Evolutionary conservation across 2,797 vertebrate species (phyloP).

Genomic region (Cyprinodon diabolis): DNA sequence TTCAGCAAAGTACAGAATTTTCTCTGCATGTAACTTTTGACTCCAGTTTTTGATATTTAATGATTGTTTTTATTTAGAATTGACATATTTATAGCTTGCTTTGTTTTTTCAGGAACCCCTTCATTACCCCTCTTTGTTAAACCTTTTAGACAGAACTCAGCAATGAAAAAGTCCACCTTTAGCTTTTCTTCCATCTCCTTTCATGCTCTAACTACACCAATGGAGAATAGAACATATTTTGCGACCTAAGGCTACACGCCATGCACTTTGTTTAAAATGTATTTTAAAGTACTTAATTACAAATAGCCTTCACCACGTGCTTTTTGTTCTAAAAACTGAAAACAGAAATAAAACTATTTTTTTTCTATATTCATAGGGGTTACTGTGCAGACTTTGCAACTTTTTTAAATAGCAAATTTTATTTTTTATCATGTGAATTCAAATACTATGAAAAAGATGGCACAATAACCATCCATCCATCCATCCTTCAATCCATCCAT

Average conservation of each 20-base stretch:
- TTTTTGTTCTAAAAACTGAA: no score
- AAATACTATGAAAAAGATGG: not conserved
- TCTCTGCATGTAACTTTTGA: not conserved
- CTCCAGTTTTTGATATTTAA: not conserved
- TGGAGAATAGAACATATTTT: not conserved
- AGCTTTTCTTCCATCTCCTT: not conserved
- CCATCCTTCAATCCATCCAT: no score
- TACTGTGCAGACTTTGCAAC: no score
- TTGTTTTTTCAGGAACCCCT: not conserved
- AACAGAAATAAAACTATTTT: no score
- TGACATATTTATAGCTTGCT: not conserved
- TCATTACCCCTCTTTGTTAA: not conserved
- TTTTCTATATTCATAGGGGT: no score
- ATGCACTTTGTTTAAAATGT: not conserved
- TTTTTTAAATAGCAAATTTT: no score
- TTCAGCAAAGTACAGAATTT: not conserved
- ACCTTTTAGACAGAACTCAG: not conserved
- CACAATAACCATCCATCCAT: not conserved
- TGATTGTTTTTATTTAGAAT: not conserved
- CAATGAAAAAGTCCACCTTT: not conserved
- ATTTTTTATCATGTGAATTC: no score
- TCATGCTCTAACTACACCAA: not conserved
- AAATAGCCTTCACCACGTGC: not conserved
- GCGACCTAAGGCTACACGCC: not conserved
- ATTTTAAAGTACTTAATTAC: not conserved